phyloP scores from a whole-genome alignment of 2,113 vertebrate species.

The Hoplias malabaricus region DNA sequence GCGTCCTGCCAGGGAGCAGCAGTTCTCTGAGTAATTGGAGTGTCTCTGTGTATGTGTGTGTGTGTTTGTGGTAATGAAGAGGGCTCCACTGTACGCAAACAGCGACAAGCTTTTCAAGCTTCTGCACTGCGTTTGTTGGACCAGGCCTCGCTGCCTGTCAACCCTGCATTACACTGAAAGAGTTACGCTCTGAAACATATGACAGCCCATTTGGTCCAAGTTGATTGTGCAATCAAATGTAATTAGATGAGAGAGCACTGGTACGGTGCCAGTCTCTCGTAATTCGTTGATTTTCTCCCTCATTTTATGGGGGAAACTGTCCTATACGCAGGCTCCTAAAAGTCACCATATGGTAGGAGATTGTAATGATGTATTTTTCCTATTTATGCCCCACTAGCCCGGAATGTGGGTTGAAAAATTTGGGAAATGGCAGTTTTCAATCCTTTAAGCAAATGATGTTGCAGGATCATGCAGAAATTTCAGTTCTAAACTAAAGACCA shows the following conservation, averaged over 20 bases:
- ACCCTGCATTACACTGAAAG: constrained; percentile 34
- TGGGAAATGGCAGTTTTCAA: neutral
- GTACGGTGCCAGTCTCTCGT: constrained; percentile 57
- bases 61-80: constrained; percentile 48
- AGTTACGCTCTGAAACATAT: constrained; percentile 48
- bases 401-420: neutral
- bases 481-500: too few species aligned
- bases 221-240: constrained; percentile 66
- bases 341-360: constrained; percentile 58
- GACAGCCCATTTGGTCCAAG: constrained; percentile 56
- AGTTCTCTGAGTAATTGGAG: constrained; percentile 37
- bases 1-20: constrained; percentile 22
- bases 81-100: constrained; percentile 15
- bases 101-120: constrained; percentile 10
- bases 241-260: constrained; percentile 65
- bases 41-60: too few species aligned
- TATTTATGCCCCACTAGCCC: neutral
- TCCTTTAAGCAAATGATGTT: neutral
- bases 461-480: too few species aligned
- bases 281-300: constrained; percentile 55
- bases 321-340: constrained; percentile 54
- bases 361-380: constrained; percentile 46
- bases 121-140: constrained; percentile 18
- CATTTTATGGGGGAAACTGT: constrained; percentile 54
- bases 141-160: constrained; percentile 35